Conservation (phyloP, 1,140 invertebrate species). For the Brachionus manjavacas region DNA sequence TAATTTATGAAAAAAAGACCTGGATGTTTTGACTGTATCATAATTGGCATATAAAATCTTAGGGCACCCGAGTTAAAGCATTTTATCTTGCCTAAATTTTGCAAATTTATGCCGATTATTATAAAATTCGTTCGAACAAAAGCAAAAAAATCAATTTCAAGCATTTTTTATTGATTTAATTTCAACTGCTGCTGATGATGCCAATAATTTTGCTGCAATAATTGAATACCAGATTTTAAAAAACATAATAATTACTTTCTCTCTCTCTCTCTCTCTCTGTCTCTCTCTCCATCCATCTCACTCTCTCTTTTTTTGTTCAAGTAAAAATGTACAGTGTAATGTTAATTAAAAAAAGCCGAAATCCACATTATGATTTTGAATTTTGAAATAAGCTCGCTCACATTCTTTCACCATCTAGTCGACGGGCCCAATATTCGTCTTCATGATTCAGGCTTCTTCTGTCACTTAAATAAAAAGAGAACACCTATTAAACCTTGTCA, state of each 20-base stretch:
- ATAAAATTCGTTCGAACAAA: neutral
- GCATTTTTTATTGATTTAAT: slow-evolving; percentile 37
- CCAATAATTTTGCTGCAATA: slow-evolving; percentile 3
- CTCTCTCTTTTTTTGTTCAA: neutral
- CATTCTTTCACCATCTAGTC: neutral
- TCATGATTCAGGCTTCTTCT: neutral
- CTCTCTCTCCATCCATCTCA: neutral
- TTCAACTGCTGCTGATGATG: neutral
- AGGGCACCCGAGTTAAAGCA: neutral
- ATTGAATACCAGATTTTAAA: slow-evolving; percentile 28
- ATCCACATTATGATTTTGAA: neutral
- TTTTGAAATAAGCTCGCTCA: neutral
- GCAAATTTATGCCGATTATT: slow-evolving; percentile 13
- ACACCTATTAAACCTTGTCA: neutral
- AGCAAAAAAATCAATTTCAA: slow-evolving; percentile 28
- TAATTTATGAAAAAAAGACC: neutral
- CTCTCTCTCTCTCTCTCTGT: neutral
- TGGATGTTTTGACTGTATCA: neutral
- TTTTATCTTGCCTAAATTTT: neutral
- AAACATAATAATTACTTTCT: slow-evolving; percentile 30
- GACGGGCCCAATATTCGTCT: neutral
- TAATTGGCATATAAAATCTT: neutral
- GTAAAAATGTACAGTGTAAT: neutral
- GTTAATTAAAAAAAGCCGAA: neutral
- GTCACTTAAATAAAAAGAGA: neutral